Evolutionary conservation across 2,888 invertebrate genomes (phyloP).

Genomic region (Drosophila recens): DNA sequence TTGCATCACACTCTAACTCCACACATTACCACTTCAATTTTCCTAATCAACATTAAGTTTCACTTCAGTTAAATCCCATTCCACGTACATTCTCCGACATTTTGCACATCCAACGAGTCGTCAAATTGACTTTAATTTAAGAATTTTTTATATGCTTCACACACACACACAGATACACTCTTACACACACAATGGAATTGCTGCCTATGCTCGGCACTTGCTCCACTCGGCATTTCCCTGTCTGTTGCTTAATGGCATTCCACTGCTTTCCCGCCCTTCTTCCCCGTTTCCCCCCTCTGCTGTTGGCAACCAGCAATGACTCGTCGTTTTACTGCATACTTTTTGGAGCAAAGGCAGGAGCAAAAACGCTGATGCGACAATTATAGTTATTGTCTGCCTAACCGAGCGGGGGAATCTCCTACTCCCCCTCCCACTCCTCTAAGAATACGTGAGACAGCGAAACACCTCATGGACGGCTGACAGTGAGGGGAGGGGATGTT

Average conservation of each 20-base stretch:
- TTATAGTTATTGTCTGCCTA: constrained; percentile 79
- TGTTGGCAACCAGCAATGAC: constrained; percentile 42
- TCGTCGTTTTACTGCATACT: constrained; percentile 67
- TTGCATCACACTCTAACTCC: background rate
- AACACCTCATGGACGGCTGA: constrained; percentile 41
- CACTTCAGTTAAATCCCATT: constrained; percentile 34
- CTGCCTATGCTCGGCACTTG: constrained; percentile 50
- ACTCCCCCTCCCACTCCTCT: constrained; percentile 5
- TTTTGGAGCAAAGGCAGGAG: constrained; percentile 36
- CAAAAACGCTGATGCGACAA: constrained; percentile 78
- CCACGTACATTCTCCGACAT: constrained; percentile 20
- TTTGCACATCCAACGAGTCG: constrained; percentile 50
- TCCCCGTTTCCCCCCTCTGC: background rate
- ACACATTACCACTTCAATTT: constrained; percentile 65
- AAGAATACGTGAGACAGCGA: constrained; percentile 57
- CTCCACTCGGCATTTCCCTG: constrained; percentile 41
- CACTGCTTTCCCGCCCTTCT: constrained; percentile 8
- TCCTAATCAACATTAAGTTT: constrained; percentile 69
- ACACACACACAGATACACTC: background rate
- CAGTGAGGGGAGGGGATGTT: constrained; percentile 2
- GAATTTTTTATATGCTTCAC: constrained; percentile 64
- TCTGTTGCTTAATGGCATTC: constrained; percentile 57
- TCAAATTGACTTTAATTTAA: constrained; percentile 73
- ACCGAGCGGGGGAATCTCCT: constrained; percentile 42
- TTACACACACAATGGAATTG: constrained; percentile 38